These are phyloP conservation scores for Halichondria panicea DNA, from an alignment of 37 sponge, comb jelly and placozoan species.

Conservation along the genomic window DNA sequence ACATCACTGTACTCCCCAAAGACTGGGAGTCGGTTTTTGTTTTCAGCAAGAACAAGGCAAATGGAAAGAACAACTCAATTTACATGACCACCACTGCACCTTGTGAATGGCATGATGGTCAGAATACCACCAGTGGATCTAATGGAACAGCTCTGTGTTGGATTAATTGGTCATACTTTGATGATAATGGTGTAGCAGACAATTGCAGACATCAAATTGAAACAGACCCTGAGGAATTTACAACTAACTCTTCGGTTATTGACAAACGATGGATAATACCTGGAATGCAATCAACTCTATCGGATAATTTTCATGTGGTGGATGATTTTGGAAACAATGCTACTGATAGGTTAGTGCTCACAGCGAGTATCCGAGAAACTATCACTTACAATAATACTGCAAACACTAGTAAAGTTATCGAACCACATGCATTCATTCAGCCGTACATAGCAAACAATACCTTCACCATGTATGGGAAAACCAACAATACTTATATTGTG, in stretches of 20 bases:
- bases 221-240: background rate
- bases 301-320: background rate
- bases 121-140: background rate
- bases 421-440: too few relatives aligned
- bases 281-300: background rate
- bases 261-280: too few relatives aligned
- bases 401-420: too few relatives aligned
- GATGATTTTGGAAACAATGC: conserved; percentile 5
- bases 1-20: background rate
- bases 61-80: conserved; percentile 21
- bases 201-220: background rate
- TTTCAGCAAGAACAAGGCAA: conserved; percentile 33
- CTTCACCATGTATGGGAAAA: background rate
- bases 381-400: background rate
- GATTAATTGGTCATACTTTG: background rate
- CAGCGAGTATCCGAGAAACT: background rate
- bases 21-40: conserved; percentile 34
- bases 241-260: background rate
- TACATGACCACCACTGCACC: conserved; percentile 42
- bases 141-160: background rate
- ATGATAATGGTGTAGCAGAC: background rate
- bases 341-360: background rate
- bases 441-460: background rate
- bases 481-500: background rate
- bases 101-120: conserved; percentile 28